Evolutionary conservation across 2,113 vertebrate species (phyloP), one percentile per base, ranked within the genome.

Genomic region (Buteo buteo): DNA sequence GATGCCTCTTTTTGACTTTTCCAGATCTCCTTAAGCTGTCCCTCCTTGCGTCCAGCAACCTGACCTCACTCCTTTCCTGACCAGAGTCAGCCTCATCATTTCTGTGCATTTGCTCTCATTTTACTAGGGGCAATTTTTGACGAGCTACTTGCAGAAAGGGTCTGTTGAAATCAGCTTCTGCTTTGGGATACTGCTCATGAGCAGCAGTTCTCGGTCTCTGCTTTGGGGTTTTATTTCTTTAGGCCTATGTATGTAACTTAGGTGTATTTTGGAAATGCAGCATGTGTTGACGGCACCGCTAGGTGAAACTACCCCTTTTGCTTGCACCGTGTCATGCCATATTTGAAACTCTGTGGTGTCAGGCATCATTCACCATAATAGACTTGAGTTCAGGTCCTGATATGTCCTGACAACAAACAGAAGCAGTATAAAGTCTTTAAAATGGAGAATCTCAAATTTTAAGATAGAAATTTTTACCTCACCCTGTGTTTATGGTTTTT

Each of bases 201-300:
- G 47, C 74, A 91, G 38, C 42, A 42, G 21, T 40, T 92, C 52
- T 64, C 7, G 55, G 17, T 38, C 32, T 71, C 32, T 71, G 25
- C 61, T 90, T 50, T 64, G 24, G 38, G 13, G 5, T 87, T 71
- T 76, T 28, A 47, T 32, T 38, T 85, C 59, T 82, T 66, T 45
- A 71, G 69, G 64, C 22, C 70, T 62, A 4, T 18, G 17, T 31
- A 6, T 32, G 15, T 78, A 73, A 16, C 8, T 61, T 71, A 10
- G 10, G 7, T 29, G 21, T 40, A 7, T 65, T 81, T 71, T 86
- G 58, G 54, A 73, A 86, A 22, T 28, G 26, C 21, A 77, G 29
- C 16, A 17, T 0, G 0, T 3, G 0, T 6, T 69, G 42, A 16
- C 3, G 4, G 16, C 69, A 38, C 25, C 3, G 2, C 16, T 38